Evolutionary conservation across 2,888 invertebrate genomes (phyloP), one percentile per base, ranked within the genome.

Genomic region (Polyommatus iphigenia): DNA sequence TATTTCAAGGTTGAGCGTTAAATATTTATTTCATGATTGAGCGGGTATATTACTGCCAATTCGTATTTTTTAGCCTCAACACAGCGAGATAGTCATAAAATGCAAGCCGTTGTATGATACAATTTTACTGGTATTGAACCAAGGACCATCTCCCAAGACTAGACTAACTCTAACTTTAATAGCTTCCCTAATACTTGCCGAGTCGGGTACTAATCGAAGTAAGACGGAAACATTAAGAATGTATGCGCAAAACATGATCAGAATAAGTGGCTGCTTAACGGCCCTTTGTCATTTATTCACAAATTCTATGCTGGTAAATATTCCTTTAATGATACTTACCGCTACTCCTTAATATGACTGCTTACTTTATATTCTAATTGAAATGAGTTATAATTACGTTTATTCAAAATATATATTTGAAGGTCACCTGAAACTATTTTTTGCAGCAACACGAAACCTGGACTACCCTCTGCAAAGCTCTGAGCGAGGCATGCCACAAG

Each of bases 361-460:
- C 36, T 36, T 36, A 6, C 36, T 36, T 36, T 36, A 32, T 32
- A 36, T 6, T 36, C 36, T 36, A 36, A 36, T 36, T 6, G 0
- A 6, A 36, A 36, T 36, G 0, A 36, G 36, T 36, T 36, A 36
- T 36, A 36, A 36, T 36, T 36, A 36, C 36, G 6, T 36, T 36
- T 36, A 36, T 36, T 36, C 36, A 36, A 36, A 36, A 36, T 36
- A 36, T 36, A 36, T 36, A 36, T 36, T 36, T 36, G 36, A 36
- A 36, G 36, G 36, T 36, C 1, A 36, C 36, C 36, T 7, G 8
- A 36, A 36, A 36, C 36, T 36, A 59, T 20, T 20, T 24, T 77
- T 85, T 83, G 72, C 82, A 94, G 94, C 85, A 87, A 79, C 87
- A 88, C 80, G 91, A 91, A 59, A 88, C 88, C 6, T 92, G 90